Base-by-base conservation (phyloP, 2,797 vertebrate species). In the Clamator glandarius region DNA sequence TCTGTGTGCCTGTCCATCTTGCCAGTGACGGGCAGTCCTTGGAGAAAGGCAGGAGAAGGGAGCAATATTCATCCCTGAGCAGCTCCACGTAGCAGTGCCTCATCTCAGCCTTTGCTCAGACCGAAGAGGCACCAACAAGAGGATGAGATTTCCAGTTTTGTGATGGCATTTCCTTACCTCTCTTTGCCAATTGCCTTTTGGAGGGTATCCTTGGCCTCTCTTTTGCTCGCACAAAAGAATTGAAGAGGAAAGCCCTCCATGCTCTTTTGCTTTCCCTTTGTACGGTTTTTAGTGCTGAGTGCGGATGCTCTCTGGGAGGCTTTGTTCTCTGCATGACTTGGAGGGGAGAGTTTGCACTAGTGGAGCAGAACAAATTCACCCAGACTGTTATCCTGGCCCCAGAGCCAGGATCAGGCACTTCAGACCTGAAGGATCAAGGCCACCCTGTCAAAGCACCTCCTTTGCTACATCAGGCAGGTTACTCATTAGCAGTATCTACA, bases 201-300 rank as follows among this genome's bases (percentile, higher is more conserved):
- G 33, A 24, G 55, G 24, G 15, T 89, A 90, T 79, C 44, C 36
- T 70, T 63, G 77, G 24, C 46, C 76, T 44, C 48, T 52, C 51
- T 76, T 75, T n/a, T 42, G 36, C 36, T 83, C 52, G 23, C 21
- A 36, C 54, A 28, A 61, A 64, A 55, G 52, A 69, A 35, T 0
- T 48, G 42, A 70, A 89, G 31, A 59, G 39, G 42, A 81, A 84
- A 14, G 44, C 33, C 54, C 25, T 67, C 41, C 52, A 2, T 31
- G 54, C 15, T 52, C 5, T 28, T n/a, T 35, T 50, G 59, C 63
- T 46, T 69, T 80, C 18, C 28, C 51, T 61, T 62, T 23, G 21
- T 12, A 62, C 0, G 0, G 11, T 29, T 72, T 41, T 21, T 0
- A 0, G 50, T 54, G 64, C 55, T 0, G 0, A 28, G 35, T 3